phyloP scores from a whole-genome alignment of 1,140 invertebrate species.

The Platyscapa corneri region DNA sequence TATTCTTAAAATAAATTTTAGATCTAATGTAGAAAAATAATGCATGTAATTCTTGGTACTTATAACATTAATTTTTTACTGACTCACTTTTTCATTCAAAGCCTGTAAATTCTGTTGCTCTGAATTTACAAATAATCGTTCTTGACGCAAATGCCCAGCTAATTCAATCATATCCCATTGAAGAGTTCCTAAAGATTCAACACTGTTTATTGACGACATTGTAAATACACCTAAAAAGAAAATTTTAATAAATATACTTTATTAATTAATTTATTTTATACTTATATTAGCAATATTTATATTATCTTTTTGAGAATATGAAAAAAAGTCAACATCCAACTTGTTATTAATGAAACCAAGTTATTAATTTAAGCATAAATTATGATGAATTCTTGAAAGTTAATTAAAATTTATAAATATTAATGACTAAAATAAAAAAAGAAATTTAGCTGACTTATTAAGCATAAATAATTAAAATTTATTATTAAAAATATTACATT shows the following conservation, averaged over 20 bases:
- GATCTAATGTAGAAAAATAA: not conserved
- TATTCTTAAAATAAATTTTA: no score
- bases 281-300: no score
- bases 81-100: constrained; percentile 81
- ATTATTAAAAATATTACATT: constrained; percentile 47
- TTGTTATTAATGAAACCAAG: no score
- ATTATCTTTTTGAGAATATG: no score
- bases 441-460: constrained; percentile 35
- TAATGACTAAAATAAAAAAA: not conserved
- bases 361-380: no score
- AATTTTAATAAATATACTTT: not conserved
- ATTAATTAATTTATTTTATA: no score
- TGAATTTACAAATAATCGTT: constrained; percentile 82
- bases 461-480: not conserved
- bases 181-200: constrained; percentile 67
- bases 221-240: constrained; percentile 54
- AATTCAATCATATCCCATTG: constrained; percentile 81
- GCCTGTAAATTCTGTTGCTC: constrained; percentile 83
- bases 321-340: no score
- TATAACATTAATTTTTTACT: not conserved
- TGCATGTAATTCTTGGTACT: not conserved
- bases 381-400: not conserved
- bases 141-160: constrained; percentile 81
- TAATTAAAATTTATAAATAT: not conserved
- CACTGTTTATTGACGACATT: constrained; percentile 71